Percentiles rank a stretch among this genome's conserved stretches.
Evolutionary conservation across 2,797 vertebrate species (phyloP).

Genomic region (Gymnothorax reevesii): DNA sequence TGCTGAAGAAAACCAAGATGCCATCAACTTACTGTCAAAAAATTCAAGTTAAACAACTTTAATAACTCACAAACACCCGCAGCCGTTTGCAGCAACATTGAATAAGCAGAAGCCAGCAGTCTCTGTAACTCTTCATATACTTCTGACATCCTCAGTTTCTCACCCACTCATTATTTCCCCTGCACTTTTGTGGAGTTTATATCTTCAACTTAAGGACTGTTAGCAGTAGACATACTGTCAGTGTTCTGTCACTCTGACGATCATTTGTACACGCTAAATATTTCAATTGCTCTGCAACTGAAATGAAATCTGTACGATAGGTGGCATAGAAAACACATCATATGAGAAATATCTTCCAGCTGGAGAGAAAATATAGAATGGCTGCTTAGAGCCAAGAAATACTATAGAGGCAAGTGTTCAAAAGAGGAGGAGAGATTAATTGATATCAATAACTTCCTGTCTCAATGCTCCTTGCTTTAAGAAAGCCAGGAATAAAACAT

Average conservation of each 20-base stretch:
- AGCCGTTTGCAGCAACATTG: neutral
- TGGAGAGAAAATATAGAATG: conserved; percentile 56
- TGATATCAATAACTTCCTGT: conserved; percentile 64
- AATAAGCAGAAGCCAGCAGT: neutral
- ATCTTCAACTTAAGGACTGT: neutral
- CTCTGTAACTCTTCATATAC: neutral
- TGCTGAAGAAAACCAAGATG: neutral
- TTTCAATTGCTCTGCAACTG: conserved; percentile 26
- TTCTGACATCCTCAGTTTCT: neutral
- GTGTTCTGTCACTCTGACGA: neutral
- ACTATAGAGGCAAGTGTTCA: conserved; percentile 43
- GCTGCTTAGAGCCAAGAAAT: conserved; percentile 47
- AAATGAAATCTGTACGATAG: conserved; percentile 63
- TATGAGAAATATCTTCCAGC: conserved; percentile 46
- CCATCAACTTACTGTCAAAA: neutral
- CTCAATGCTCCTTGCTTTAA: conserved; percentile 58
- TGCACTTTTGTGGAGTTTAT: neutral
- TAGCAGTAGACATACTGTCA: neutral
- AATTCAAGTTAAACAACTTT: neutral
- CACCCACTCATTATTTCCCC: neutral
- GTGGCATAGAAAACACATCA: conserved; percentile 58
- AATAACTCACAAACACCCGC: neutral
- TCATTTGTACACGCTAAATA: too few species aligned
- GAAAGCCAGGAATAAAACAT: conserved; percentile 71
- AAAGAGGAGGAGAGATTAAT: conserved; percentile 26